Conservation (phyloP, 2,888 invertebrate species). For the Calameuta filiformis region DNA sequence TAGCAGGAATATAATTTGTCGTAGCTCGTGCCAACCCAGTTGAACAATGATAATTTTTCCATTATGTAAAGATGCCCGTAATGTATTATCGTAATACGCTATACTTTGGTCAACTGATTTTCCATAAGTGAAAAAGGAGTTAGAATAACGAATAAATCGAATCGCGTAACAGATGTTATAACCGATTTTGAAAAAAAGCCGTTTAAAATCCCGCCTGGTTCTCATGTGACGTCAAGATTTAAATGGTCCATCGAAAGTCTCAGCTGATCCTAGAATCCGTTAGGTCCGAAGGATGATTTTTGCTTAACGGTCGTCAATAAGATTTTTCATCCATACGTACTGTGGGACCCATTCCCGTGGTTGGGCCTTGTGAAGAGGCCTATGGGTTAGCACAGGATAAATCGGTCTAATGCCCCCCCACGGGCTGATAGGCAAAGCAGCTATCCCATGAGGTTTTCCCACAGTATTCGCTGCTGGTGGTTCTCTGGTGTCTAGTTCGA, state of each 20-base stretch:
- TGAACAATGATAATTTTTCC: background rate
- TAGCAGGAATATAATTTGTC: background rate
- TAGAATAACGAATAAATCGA: background rate
- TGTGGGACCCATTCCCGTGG: background rate
- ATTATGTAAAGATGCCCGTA: background rate
- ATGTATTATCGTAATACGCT: background rate
- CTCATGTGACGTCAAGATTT: slow-evolving; percentile 11
- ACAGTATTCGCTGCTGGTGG: slow-evolving; percentile 59
- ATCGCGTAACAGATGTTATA: background rate
- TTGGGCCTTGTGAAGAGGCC: background rate
- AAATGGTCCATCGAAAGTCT: slow-evolving; percentile 15
- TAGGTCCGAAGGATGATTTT: slow-evolving; percentile 13
- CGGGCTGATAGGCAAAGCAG: slow-evolving; percentile 56
- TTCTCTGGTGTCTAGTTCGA: slow-evolving; percentile 9
- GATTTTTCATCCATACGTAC: background rate
- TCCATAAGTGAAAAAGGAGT: background rate
- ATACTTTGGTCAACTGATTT: background rate
- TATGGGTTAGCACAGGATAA: background rate
- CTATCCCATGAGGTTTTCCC: slow-evolving; percentile 41
- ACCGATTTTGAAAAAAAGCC: background rate
- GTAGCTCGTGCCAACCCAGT: background rate
- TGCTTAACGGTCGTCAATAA: slow-evolving; percentile 16
- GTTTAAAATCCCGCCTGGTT: background rate
- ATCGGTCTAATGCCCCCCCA: slow-evolving; percentile 15
- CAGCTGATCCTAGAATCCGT: slow-evolving; percentile 16